Evolutionary conservation across 2,888 invertebrate genomes (phyloP), one percentile per base, ranked within the genome.

Genomic region (Caenorhabditis sp.): DNA sequence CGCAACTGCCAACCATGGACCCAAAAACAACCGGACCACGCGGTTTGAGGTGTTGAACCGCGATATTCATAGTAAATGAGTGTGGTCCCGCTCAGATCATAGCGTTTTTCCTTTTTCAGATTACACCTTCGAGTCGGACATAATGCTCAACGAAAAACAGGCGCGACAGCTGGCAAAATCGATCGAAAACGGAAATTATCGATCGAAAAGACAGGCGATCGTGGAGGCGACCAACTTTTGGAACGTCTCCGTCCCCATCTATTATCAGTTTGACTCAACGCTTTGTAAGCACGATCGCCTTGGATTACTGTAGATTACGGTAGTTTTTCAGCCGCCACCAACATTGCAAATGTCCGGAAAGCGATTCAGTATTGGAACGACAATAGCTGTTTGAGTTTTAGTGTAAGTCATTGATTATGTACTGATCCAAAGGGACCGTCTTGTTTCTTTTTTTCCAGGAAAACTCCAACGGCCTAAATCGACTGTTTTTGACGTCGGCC

Each of bases 291-390:
- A 26, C 7, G 17, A 15, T n/a, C n/a, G n/a, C n/a, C n/a, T n/a
- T n/a, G n/a, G n/a, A n/a, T n/a, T n/a, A n/a, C n/a, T n/a, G n/a
- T n/a, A n/a, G n/a, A 20, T 35, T 9, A 20, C 30, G 2, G 8
- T 2, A 20, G 27, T n/a, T 11, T 73, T 73, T 24, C 50, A 75
- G 66, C 61, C 17, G 48, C 76, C 5, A 22, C 53, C 3, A 70
- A 70, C 58, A 62, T 74, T 20, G 65, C 63, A 7, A 76, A 73
- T 35, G 73, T 81, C 20, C 39, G 74, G 37, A 65, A 75, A 53
- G 81, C 59, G 2, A 68, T 79, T 27, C 22, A 81, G 48, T 81
- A 62, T 43, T 81, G 81, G 81, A 55, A 71, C 13, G 77, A 79
- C 13, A 79, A 81, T 53, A 61, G 65, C 11, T 81, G 81, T 43